Conservation (phyloP, 2,797 vertebrate genomes). For the Xenentodon cancila region DNA sequence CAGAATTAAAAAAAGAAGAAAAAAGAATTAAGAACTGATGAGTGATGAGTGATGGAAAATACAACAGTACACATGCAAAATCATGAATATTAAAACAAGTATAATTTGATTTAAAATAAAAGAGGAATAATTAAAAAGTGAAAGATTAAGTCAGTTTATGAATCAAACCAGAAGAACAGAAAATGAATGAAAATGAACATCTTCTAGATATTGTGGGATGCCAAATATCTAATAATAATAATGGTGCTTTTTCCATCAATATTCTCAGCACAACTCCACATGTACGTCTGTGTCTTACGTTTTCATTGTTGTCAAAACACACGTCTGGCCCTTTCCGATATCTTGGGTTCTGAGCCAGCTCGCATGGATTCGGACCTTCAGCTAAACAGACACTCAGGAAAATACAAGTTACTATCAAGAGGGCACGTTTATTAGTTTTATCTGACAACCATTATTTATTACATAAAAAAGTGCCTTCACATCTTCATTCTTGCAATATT, state of each 20-base stretch:
- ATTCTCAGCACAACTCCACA: conserved; percentile 66
- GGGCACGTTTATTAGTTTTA: conserved; percentile 11
- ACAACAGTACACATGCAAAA: conserved; percentile 25
- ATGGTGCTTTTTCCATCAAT: conserved; percentile 37
- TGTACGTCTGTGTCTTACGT: conserved; percentile 82
- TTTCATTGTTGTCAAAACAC: conserved; percentile 94
- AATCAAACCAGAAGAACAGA: conserved; percentile 14
- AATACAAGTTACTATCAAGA: conserved; percentile 17
- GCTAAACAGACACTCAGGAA: conserved; percentile 81
- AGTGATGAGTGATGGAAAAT: conserved; percentile 43
- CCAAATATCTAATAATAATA: conserved; percentile 34
- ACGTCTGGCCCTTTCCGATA: conserved; percentile 96
- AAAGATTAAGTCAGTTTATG: conserved; percentile 17
- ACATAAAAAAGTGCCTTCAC: no score
- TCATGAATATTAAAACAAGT: conserved; percentile 13
- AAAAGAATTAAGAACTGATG: conserved; percentile 57
- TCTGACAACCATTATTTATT: conserved; percentile 8
- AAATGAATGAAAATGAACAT: conserved; percentile 2
- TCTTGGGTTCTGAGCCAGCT: conserved; percentile 94
- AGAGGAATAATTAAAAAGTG: not conserved
- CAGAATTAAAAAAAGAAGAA: conserved; percentile 84
- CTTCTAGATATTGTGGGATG: no score
- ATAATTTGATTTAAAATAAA: not conserved
- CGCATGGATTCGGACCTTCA: conserved; percentile 94
- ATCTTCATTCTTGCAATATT: no score